phyloP scores from a whole-genome alignment of 2,113 vertebrate species.

The Eolophus roseicapilla region DNA sequence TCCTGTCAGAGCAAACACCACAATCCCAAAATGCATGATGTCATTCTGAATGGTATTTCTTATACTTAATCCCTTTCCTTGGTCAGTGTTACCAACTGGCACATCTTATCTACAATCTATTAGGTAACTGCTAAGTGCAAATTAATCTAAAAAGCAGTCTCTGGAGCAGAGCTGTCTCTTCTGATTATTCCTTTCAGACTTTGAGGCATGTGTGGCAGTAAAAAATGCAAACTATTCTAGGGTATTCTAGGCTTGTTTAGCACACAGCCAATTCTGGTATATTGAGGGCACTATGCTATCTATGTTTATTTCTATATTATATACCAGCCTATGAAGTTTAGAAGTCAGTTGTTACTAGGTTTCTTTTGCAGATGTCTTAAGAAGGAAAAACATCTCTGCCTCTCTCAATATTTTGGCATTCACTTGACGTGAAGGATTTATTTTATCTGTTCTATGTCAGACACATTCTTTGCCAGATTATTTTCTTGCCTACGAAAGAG shows the following conservation, averaged over 20 bases:
- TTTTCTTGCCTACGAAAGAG: neutral
- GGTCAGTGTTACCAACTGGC: neutral
- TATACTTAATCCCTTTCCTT: neutral
- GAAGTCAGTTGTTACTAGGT: neutral
- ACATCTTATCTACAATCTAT: neutral
- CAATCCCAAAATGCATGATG: accelerated
- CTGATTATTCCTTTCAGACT: neutral
- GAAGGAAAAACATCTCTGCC: neutral
- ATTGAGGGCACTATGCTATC: neutral
- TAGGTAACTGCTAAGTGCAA: neutral
- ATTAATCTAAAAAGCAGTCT: neutral
- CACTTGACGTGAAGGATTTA: neutral
- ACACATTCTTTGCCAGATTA: neutral
- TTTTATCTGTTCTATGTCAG: neutral
- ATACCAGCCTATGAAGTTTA: neutral
- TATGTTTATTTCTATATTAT: neutral
- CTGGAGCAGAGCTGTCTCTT: neutral
- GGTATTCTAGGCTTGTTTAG: neutral
- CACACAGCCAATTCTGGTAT: neutral
- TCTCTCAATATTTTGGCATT: slow-evolving; percentile 10
- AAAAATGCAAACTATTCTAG: neutral
- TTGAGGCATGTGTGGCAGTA: neutral
- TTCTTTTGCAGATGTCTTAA: neutral
- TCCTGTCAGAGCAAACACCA: neutral
- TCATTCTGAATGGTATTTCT: neutral